These are phyloP conservation scores for Cyclina sinensis DNA, from an alignment of 1,140 invertebrate genomes.

Conservation along the genomic window DNA sequence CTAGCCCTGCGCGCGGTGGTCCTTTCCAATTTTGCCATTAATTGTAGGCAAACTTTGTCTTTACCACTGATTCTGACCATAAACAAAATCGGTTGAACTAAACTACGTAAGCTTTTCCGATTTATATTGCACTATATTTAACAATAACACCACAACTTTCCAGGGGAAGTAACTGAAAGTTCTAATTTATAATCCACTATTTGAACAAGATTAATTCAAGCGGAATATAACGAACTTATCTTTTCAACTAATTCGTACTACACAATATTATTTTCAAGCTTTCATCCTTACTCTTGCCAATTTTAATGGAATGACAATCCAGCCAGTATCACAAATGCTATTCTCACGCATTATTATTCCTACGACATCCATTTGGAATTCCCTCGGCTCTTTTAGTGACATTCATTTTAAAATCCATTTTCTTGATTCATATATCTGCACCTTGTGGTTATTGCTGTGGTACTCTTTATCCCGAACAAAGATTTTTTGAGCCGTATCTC, in stretches of 20 bases:
- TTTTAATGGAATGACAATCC: constrained; percentile 32
- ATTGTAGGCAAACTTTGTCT: background rate
- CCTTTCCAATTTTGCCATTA: constrained; percentile 15
- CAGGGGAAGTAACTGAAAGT: too few relatives aligned
- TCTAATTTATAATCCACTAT: too few relatives aligned
- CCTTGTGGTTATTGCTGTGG: background rate
- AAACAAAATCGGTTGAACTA: too few relatives aligned
- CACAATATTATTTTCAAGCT: background rate
- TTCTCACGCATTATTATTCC: background rate
- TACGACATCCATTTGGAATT: background rate
- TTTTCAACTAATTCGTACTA: background rate
- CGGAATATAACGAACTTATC: background rate
- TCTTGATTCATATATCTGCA: background rate
- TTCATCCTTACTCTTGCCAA: constrained; percentile 7
- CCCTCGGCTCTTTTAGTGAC: background rate
- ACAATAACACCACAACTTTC: too few relatives aligned
- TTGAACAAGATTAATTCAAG: background rate
- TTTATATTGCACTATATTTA: too few relatives aligned
- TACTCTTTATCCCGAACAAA: background rate
- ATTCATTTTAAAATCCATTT: background rate
- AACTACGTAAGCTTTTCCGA: too few relatives aligned
- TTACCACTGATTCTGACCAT: too few relatives aligned
- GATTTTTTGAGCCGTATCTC: background rate
- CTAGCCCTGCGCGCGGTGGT: constrained; percentile 32
- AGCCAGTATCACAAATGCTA: constrained; percentile 17